Conservation (phyloP, 2,113 vertebrate species). For the Elaphurus davidianus region DNA sequence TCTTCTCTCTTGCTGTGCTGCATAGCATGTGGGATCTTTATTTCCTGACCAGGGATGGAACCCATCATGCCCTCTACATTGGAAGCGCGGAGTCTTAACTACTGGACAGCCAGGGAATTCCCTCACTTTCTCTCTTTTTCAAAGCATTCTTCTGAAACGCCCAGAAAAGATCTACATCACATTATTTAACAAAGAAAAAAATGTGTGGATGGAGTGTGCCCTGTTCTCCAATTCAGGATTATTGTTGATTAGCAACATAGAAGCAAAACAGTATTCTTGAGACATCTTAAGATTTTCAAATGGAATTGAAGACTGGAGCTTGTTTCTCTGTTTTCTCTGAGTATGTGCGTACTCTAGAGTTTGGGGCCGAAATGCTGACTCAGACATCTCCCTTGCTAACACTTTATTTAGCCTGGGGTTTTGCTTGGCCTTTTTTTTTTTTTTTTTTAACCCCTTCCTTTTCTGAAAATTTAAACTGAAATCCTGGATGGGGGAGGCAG, state of each 20-base stretch:
- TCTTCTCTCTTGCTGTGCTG: not conserved
- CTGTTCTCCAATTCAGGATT: not conserved
- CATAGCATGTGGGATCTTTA: not conserved
- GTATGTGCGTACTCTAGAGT: not conserved
- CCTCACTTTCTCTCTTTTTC: not conserved
- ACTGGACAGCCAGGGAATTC: not conserved
- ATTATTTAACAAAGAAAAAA: not conserved
- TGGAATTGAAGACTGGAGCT: not conserved
- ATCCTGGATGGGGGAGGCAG: not conserved
- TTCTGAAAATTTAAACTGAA: not conserved
- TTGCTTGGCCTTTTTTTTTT: not conserved
- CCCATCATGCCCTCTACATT: not conserved
- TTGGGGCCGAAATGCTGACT: not conserved
- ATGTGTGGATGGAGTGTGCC: not conserved
- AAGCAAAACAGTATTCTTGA: not conserved
- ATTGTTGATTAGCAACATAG: not conserved
- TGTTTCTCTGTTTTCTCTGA: not conserved
- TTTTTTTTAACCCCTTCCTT: not conserved
- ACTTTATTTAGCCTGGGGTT: not conserved
- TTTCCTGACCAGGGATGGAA: not conserved
- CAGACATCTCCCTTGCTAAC: not conserved
- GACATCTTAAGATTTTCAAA: not conserved
- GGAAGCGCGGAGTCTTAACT: not conserved
- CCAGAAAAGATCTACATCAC: not conserved
- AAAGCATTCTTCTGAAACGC: constrained; percentile 11